Evolutionary conservation across 2,797 vertebrate species (phyloP).

Genomic region (Peromyscus eremicus): DNA sequence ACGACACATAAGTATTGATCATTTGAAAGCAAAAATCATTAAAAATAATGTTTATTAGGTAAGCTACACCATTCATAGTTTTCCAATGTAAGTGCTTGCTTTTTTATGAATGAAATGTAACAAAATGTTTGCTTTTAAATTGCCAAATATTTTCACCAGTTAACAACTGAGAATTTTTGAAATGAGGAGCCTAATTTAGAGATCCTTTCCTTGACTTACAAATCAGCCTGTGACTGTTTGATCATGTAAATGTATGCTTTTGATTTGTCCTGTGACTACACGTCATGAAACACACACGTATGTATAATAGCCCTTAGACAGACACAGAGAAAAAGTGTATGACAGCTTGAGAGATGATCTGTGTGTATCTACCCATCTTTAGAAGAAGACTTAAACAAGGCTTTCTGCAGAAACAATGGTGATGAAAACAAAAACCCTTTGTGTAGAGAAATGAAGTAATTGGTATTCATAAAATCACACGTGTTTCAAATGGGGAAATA

Average conservation of each 20-base stretch:
- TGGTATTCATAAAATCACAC: neutral
- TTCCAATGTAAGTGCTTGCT: neutral
- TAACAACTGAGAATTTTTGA: neutral
- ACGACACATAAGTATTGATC: neutral
- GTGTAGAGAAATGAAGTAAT: constrained; percentile 5
- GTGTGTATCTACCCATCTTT: neutral
- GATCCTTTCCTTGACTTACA: constrained; percentile 13
- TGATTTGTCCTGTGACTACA: neutral
- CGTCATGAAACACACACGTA: neutral
- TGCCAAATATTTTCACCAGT: neutral
- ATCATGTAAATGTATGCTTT: neutral
- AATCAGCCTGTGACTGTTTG: neutral
- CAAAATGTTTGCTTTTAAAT: neutral
- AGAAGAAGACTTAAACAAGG: neutral
- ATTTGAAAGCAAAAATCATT: constrained; percentile 47
- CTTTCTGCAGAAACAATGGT: constrained; percentile 14
- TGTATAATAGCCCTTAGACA: neutral
- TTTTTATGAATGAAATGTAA: constrained; percentile 38
- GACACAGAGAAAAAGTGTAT: neutral
- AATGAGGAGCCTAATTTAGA: neutral
- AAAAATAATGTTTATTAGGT: neutral
- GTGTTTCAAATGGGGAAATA: neutral
- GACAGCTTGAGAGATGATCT: neutral
- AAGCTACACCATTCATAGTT: neutral
- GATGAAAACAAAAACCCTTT: constrained; percentile 26